Percentiles rank a stretch among this genome's conserved stretches.
These are phyloP conservation scores for Erethizon dorsatum DNA, from an alignment of 2,797 vertebrate species.

Conservation along the genomic window DNA sequence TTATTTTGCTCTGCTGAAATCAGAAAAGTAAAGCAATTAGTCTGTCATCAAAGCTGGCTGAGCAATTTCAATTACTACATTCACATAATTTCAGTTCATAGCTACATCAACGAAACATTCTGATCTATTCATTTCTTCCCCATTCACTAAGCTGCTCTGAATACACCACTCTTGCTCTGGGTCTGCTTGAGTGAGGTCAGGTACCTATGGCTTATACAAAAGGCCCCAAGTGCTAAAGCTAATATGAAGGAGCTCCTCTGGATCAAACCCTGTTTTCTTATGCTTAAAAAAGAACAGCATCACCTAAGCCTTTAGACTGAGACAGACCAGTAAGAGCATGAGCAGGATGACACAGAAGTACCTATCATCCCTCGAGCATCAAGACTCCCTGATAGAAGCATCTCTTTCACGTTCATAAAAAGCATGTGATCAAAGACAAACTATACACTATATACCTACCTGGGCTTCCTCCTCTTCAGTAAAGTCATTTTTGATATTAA, in stretches of 20 bases:
- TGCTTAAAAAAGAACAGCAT: neutral
- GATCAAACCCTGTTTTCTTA: conserved; percentile 50
- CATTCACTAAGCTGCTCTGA: neutral
- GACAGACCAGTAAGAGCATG: neutral
- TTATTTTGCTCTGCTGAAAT: conserved; percentile 24
- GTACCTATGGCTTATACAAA: neutral
- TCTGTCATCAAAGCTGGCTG: neutral
- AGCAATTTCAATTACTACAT: conserved; percentile 27
- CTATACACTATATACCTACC: conserved; percentile 89
- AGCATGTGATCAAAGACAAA: conserved; percentile 25
- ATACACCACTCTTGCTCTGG: neutral
- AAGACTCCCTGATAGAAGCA: neutral
- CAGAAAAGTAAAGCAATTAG: neutral
- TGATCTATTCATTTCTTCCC: conserved; percentile 25
- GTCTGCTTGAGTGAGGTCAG: conserved; percentile 28
- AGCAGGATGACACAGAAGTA: neutral
- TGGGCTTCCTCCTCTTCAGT: conserved; percentile 99
- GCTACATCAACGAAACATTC: conserved; percentile 38
- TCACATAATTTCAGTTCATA: conserved; percentile 25
- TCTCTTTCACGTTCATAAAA: conserved; percentile 37
- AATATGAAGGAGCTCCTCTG: neutral
- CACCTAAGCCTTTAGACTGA: neutral
- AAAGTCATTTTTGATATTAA: conserved; percentile 99
- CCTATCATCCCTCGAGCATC: neutral
- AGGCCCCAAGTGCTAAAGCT: conserved; percentile 29